Conservation (phyloP, 2,888 invertebrate genomes). For the Orthonychiurus folsomi region DNA sequence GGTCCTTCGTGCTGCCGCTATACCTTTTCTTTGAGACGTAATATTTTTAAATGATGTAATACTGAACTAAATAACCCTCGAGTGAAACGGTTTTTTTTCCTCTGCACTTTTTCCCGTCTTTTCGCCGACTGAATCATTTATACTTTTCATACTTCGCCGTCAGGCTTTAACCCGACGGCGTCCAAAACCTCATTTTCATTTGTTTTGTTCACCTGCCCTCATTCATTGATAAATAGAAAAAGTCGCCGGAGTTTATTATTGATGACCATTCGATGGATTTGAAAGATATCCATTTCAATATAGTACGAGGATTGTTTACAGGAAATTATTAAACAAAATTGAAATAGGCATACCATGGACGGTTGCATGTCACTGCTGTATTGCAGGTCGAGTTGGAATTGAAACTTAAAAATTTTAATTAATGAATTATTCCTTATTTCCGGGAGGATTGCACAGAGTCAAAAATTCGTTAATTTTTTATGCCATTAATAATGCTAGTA, state of each 20-base stretch:
- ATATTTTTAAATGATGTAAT: background rate
- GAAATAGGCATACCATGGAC: too few relatives aligned
- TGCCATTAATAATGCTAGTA: too few relatives aligned
- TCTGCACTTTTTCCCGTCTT: background rate
- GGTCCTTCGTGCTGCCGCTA: background rate
- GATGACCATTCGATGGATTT: background rate
- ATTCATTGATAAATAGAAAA: background rate
- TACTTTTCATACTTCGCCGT: background rate
- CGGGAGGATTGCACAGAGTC: too few relatives aligned
- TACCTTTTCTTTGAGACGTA: background rate
- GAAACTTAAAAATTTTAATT: too few relatives aligned
- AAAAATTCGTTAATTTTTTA: too few relatives aligned
- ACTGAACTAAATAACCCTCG: slow-evolving; percentile 1
- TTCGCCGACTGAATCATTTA: slow-evolving; percentile 1
- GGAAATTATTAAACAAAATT: too few relatives aligned
- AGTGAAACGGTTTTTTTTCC: background rate
- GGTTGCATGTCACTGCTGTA: too few relatives aligned
- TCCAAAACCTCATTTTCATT: background rate
- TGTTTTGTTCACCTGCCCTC: background rate
- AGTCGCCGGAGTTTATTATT: background rate
- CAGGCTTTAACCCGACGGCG: slow-evolving; percentile 3
- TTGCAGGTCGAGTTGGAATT: too few relatives aligned
- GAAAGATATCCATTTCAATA: too few relatives aligned
- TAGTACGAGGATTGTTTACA: too few relatives aligned
- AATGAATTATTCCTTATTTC: too few relatives aligned